Evolutionary conservation across 2,888 invertebrate species (phyloP), one percentile per base, ranked within the genome.

Genomic region (Willowsia nigromaculata): DNA sequence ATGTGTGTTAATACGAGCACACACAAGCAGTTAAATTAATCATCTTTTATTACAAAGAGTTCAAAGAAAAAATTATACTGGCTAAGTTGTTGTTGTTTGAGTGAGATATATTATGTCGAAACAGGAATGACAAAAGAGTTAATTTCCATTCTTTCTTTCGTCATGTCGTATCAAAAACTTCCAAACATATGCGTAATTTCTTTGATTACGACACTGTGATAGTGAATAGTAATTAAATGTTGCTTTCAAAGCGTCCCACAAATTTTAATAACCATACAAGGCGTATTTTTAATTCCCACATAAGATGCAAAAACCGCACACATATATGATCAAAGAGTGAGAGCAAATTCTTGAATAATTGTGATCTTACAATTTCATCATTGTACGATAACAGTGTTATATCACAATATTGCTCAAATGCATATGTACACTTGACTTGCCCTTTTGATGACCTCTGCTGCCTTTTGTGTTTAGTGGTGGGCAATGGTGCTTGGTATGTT

Each of bases 21-120:
- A 65, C n/a, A n/a, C 15, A 65, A 65, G 3, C 65, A 65, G 33
- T 65, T 65, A 65, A 65, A 65, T 65, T 65, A 65, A 65, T 65
- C 65, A 65, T 65, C 27, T 30, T n/a, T 62, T 65, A 15, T 1
- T 15, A 65, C 6, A 65, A 33, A 25, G 22, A 30, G 65, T 15
- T 33, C 65, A 65, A 59, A 59, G 59, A 13, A 27, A 59, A 59
- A 59, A n/a, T 59, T 11, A 59, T 59, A 1, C 27, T 27, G 1
- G 13, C 5, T 13, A 22, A n/a, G 11, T 18, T 59, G 25, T 59
- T 59, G 15, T 27, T 59, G 18, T 50, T 27, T 25, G 25, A 9
- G 25, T 1, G 27, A 3, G 27, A 1, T 25, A 59, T 15, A 59
- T n/a, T 3, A 50, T 40, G 6, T 6, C 50, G 3, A 59, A 25